Base-by-base conservation (phyloP, 1,140 invertebrate species). In the Drosophila kurseongensis region DNA sequence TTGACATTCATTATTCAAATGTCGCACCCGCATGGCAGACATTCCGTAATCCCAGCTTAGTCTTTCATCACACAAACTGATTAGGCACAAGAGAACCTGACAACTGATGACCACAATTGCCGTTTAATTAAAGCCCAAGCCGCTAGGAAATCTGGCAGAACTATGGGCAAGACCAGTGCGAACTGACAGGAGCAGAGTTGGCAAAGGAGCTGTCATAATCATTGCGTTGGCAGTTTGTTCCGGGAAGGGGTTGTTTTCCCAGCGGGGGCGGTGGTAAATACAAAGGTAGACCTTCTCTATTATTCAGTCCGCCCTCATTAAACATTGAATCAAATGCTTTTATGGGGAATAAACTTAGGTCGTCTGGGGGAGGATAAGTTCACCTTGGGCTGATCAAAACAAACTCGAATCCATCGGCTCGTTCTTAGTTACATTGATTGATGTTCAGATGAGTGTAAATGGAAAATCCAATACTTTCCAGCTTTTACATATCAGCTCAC, bases 1-100 rank as follows among this genome's bases (percentile, higher is more conserved):
- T 66, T 80, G 81, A 77, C 62, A 68, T 75, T 86, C 82, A 81
- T 81, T 86, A 80, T 81, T 86, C 67, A 80, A 79, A 83, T 74
- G 75, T 72, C 67, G 65, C 58, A 73, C 50, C 59, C 62, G 67
- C 59, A 85, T 73, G 52, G 50, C 55, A 66, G 72, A 68, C 63
- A 55, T 47, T 68, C 50, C 55, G 45, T 88, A 88, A 82, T 78
- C 83, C 65, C 40, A 40, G 75, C 62, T 81, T 81, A 75, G 56
- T 55, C 74, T 77, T 85, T 85, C 75, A 79, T 78, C 75, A 58
- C 63, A 60, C 72, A 59, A 76, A 63, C 82, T 85, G 77, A 80
- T 85, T 85, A 78, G 63, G 48, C 74, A 65, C 32, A 45, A 47
- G 62, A 60, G 58, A 80, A 65, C 36, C 50, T 44, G 63, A 50